Percentiles rank a stretch among this genome's conserved stretches.
Evolutionary conservation across 2,888 invertebrate species (phyloP).

Genomic region (Neria commutata): DNA sequence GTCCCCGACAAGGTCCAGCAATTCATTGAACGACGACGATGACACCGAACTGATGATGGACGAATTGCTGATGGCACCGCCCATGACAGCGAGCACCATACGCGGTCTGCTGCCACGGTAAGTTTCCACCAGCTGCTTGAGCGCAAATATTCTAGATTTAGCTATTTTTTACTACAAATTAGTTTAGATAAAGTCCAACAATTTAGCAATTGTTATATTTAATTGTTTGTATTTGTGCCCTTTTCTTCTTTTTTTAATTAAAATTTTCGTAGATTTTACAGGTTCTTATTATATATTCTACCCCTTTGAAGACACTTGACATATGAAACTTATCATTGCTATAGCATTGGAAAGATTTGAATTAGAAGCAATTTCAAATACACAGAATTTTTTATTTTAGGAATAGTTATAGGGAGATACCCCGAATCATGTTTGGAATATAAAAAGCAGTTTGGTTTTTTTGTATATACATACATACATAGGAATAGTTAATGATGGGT

Average conservation of each 20-base stretch:
- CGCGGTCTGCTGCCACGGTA: constrained; percentile 74
- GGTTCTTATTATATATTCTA: constrained; percentile 51
- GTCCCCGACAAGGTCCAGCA: constrained; percentile 70
- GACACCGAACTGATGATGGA: constrained; percentile 85
- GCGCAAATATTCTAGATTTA: neutral
- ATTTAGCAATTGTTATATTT: constrained; percentile 5
- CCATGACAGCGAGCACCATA: constrained; percentile 74
- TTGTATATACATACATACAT: too few species aligned
- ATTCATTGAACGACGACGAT: constrained; percentile 74
- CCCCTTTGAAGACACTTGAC: constrained; percentile 15
- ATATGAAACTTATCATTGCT: neutral
- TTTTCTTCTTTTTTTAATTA: constrained; percentile 25
- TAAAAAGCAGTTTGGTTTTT: too few species aligned
- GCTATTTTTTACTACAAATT: neutral
- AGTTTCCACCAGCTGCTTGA: constrained; percentile 20
- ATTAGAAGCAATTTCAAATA: neutral
- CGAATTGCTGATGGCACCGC: constrained; percentile 77
- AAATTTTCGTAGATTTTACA: constrained; percentile 53
- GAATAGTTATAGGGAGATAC: too few species aligned
- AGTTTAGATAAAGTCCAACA: neutral
- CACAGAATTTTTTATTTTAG: too few species aligned
- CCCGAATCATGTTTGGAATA: too few species aligned
- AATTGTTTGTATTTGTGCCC: constrained; percentile 27
- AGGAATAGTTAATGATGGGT: too few species aligned
- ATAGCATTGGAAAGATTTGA: neutral